These are phyloP conservation scores for Apostichopus parvimensis DNA, from an alignment of 35 echinoderm and acorn worm species.

Conservation along the genomic window DNA sequence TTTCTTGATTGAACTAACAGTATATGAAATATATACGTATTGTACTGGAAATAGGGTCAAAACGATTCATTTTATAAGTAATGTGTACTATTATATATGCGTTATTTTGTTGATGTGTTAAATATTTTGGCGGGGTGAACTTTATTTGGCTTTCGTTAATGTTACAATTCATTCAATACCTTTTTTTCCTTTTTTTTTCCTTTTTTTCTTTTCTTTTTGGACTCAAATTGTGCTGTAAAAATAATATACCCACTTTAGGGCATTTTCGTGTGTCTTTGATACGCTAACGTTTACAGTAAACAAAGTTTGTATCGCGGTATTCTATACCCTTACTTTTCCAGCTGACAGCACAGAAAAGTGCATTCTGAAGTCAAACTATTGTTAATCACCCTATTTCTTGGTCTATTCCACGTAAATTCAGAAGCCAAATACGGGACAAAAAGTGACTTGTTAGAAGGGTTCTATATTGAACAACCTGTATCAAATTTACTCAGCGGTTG, in stretches of 20 bases:
- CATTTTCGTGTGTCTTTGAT: not conserved
- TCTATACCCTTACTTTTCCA: not conserved
- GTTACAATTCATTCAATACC: slow-evolving; percentile 18
- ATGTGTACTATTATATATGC: too few species aligned
- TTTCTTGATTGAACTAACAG: too few species aligned
- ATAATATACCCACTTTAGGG: not conserved
- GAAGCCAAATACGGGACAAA: slow-evolving; percentile 16
- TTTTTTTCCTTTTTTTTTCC: too few species aligned
- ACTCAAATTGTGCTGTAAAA: not conserved
- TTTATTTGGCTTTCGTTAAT: slow-evolving; percentile 1
- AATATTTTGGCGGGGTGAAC: too few species aligned
- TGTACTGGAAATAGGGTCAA: too few species aligned
- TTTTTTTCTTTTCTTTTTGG: too few species aligned
- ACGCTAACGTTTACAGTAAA: not conserved
- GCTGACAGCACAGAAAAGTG: not conserved
- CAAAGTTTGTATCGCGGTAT: not conserved
- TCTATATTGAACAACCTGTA: slow-evolving; percentile 29
- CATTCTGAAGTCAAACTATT: slow-evolving; percentile 25
- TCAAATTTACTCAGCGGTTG: slow-evolving; percentile 31
- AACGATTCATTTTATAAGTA: too few species aligned
- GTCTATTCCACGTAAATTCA: slow-evolving; percentile 12
- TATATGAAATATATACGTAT: too few species aligned
- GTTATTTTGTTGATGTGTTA: too few species aligned
- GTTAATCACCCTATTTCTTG: slow-evolving; percentile 29
- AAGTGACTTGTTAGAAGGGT: slow-evolving; percentile 18